These are phyloP conservation scores for Coturnix japonica DNA, from an alignment of 2,113 vertebrate species.

Conservation along the genomic window DNA sequence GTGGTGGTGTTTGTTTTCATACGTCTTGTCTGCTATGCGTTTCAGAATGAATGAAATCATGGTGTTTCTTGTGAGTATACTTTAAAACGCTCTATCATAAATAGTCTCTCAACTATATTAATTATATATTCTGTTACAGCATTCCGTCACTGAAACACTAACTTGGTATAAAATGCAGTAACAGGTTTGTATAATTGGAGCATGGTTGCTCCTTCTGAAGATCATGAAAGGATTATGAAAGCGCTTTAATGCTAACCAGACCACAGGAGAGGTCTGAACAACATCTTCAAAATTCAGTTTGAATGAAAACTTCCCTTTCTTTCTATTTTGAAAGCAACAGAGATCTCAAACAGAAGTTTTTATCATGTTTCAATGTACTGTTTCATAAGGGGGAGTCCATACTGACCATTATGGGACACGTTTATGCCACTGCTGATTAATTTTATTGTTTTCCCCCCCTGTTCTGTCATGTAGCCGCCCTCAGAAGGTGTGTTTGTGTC, in stretches of 20 bases:
- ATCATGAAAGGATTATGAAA: not conserved
- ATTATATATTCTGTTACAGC: not conserved
- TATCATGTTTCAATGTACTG: not conserved
- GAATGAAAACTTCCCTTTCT: not conserved
- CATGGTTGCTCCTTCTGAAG: not conserved
- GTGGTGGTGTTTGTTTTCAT: not conserved
- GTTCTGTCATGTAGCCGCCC: conserved; percentile 84
- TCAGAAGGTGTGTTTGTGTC: conserved; percentile 95
- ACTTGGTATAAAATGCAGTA: not conserved
- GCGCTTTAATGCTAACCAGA: not conserved
- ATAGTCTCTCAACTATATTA: not conserved
- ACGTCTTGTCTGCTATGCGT: not conserved
- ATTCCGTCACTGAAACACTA: not conserved
- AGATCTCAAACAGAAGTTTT: not conserved
- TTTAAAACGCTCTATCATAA: not conserved
- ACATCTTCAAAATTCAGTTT: not conserved
- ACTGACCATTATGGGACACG: not conserved
- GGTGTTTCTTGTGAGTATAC: not conserved
- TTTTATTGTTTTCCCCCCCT: conserved; percentile 7
- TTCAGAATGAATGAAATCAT: not conserved
- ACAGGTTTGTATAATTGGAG: not conserved
- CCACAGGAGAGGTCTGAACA: not conserved
- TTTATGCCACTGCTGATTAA: not conserved
- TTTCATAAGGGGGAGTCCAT: not conserved
- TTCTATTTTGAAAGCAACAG: not conserved